These are phyloP conservation scores for Leucophenga varia DNA, from an alignment of 1,140 invertebrate species.

Conservation along the genomic window DNA sequence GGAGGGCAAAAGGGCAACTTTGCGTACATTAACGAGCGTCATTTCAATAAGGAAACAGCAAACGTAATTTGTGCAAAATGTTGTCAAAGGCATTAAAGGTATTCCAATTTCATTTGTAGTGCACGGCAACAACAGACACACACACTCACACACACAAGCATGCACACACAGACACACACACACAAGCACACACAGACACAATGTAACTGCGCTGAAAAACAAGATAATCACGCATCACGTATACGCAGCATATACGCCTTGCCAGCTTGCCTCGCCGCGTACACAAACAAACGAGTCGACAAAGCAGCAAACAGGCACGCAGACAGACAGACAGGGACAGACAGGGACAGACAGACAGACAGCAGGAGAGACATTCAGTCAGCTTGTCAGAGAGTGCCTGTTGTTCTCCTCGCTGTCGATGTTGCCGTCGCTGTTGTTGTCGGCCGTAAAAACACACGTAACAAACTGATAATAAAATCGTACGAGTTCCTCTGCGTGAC, in stretches of 20 bases:
- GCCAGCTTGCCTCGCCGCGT: too few relatives aligned
- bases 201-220: slow-evolving; percentile 19
- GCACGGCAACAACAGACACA: slow-evolving; percentile 10
- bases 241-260: slow-evolving; percentile 33
- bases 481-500: slow-evolving; percentile 40
- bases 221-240: slow-evolving; percentile 49
- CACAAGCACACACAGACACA: slow-evolving; percentile 12
- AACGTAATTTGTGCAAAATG: slow-evolving; percentile 25
- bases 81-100: slow-evolving; percentile 22
- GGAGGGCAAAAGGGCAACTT: neutral
- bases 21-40: slow-evolving; percentile 10
- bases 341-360: slow-evolving; percentile 1
- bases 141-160: slow-evolving; percentile 16
- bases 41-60: slow-evolving; percentile 20
- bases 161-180: slow-evolving; percentile 16
- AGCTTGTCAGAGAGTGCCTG: too few relatives aligned
- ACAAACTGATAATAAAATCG: slow-evolving; percentile 50
- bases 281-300: too few relatives aligned
- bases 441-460: slow-evolving; percentile 38
- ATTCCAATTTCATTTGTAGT: slow-evolving; percentile 32
- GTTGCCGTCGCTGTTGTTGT: neutral
- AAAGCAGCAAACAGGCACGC: too few relatives aligned
- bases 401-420: too few relatives aligned
- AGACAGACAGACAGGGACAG: slow-evolving; percentile 1
- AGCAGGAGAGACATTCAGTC: neutral